A percentile compares a stretch with the other conserved stretches of the same genome.
These are phyloP conservation scores for Melanerpes formicivorus DNA, from an alignment of 2,113 vertebrate genomes.

Conservation along the genomic window DNA sequence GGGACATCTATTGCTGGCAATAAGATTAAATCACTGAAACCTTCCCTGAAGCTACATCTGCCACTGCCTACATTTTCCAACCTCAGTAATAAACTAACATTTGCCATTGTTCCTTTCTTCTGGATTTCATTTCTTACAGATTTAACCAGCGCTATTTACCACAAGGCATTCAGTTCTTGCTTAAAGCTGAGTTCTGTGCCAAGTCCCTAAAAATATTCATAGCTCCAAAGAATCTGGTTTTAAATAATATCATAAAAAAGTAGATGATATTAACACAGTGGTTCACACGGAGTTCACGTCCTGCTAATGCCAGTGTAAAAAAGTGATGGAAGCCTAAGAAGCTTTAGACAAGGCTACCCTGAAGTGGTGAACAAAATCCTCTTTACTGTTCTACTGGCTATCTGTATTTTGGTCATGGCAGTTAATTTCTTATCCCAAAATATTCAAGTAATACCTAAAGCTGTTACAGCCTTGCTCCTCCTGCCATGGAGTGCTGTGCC, in stretches of 20 bases:
- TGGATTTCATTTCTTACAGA: constrained; percentile 70
- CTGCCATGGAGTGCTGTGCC: background rate
- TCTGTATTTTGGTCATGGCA: background rate
- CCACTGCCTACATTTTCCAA: constrained; percentile 70
- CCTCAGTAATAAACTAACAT: constrained; percentile 70
- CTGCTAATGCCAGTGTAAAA: background rate
- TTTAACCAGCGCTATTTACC: constrained; percentile 51
- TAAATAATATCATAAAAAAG: constrained; percentile 73
- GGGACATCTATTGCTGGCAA: constrained; percentile 63
- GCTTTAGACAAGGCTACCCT: background rate
- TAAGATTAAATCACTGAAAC: constrained; percentile 69
- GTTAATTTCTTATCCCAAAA: background rate
- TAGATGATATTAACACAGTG: constrained; percentile 55
- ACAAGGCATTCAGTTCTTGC: constrained; percentile 59
- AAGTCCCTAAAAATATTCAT: constrained; percentile 69
- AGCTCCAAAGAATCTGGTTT: constrained; percentile 68
- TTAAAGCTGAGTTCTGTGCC: constrained; percentile 22
- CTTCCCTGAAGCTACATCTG: constrained; percentile 72
- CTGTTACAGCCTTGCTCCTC: background rate
- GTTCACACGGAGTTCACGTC: constrained; percentile 64
- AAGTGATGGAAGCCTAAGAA: constrained; percentile 22
- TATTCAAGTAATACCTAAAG: background rate
- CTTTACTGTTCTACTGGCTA: background rate
- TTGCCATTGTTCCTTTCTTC: constrained; percentile 72
- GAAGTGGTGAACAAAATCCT: background rate